Evolutionary conservation across 2,797 vertebrate genomes (phyloP).

Genomic region (Spatula versicolor): DNA sequence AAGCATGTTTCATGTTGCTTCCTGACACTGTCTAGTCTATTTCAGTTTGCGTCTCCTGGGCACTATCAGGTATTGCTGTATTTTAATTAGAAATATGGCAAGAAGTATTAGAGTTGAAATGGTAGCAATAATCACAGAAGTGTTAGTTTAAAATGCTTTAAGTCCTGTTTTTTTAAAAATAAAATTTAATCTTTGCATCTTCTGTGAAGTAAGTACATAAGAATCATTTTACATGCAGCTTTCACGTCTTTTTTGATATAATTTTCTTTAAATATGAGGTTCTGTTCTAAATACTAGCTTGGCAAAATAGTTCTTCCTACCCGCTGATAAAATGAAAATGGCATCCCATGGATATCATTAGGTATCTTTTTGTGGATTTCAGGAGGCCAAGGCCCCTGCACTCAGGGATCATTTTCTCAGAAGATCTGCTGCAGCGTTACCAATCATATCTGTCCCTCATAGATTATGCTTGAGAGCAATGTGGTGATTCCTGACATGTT

Average conservation of each 20-base stretch:
- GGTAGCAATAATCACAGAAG: not conserved
- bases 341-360: not conserved
- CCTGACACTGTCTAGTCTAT: not conserved
- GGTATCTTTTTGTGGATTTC: not conserved
- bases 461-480: not conserved
- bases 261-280: not conserved
- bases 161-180: not conserved
- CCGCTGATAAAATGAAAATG: not conserved
- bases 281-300: not conserved
- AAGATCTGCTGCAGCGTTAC: not conserved
- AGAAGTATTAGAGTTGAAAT: constrained; percentile 8
- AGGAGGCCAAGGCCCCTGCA: not conserved
- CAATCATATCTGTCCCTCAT: not conserved
- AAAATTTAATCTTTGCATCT: not conserved
- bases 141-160: not conserved
- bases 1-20: not conserved
- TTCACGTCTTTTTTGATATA: not conserved
- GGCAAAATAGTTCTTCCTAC: not conserved
- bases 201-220: not conserved
- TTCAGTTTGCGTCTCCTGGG: not conserved
- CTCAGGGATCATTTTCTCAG: not conserved
- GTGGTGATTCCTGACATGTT: constrained; percentile 43
- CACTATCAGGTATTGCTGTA: not conserved
- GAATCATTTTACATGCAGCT: not conserved
- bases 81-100: constrained; percentile 11